A percentile compares a stretch with the other conserved stretches of the same genome.
Conservation (phyloP, 2,113 vertebrate species). For the Eclectus roratus region DNA sequence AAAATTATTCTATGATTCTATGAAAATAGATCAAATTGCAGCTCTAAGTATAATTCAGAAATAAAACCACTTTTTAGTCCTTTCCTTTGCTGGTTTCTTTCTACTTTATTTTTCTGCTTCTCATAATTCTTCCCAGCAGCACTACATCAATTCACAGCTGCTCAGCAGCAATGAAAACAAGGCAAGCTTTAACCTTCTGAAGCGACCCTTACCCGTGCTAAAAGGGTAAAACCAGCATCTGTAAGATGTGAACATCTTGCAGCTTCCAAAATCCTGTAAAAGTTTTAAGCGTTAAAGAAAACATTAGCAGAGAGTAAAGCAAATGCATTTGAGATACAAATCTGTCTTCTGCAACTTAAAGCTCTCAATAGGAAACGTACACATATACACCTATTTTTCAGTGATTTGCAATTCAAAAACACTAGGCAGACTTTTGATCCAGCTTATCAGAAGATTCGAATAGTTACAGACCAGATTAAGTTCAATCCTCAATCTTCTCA, state of each 20-base stretch:
- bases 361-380: not conserved
- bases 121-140: not conserved
- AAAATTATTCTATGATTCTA: not conserved
- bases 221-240: constrained; percentile 88
- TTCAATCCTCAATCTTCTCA: not conserved
- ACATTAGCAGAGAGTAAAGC: not conserved
- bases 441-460: not conserved
- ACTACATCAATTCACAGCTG: not conserved
- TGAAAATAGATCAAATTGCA: not conserved
- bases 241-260: constrained; percentile 91
- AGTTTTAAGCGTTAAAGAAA: constrained; percentile 14
- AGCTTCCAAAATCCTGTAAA: constrained; percentile 88
- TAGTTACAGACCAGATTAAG: not conserved
- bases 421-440: not conserved
- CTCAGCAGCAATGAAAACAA: not conserved
- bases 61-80: not conserved
- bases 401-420: not conserved
- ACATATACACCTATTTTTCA: not conserved
- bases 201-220: constrained; percentile 83
- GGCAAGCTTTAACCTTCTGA: not conserved
- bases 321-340: not conserved
- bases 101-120: not conserved
- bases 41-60: not conserved
- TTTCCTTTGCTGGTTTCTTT: not conserved
- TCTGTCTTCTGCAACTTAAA: not conserved